Evolutionary conservation across 1,140 invertebrate species (phyloP), one percentile per base, ranked within the genome.

Genomic region (Pseudomyrmex sp.): DNA sequence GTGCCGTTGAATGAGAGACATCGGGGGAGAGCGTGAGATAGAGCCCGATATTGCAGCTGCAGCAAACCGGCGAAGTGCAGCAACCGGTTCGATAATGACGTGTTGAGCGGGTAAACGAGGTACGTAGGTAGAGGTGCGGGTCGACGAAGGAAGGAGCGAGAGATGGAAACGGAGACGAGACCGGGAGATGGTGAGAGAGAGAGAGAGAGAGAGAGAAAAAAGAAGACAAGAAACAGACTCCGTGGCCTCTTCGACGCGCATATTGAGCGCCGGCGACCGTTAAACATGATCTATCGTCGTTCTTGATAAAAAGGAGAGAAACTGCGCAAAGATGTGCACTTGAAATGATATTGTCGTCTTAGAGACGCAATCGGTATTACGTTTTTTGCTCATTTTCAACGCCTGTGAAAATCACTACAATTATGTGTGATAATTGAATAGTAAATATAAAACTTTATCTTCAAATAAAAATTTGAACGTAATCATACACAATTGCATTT

Each of bases 81-180:
- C 89, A 91, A 91, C 91, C 90, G 88, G 90, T 92, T 88, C 84
- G 90, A 89, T 91, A 91, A 92, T 92, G 88, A 91, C 87, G 85
- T 48, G 83, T 88, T 79, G 82, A 90, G 79, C 82, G 62, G 82
- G 75, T 86, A 88, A 89, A 89, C 87, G 84, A 89, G 83, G 75
- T 83, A 86, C 54, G 68, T 85, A 52, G 35, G 62, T 26, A 65
- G 77, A 63, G 26, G 46, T 12, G 20, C 15, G 80, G 4, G 26
- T 35, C 35, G 35, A 35, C 65, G 50, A 26, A 48, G 12, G 18
- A 18, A 18, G 50, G 18, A 23, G 15, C 44, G 58, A 13, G 68
- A 26, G 58, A 10, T 35, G 20, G 15, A 18, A 63, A 80, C 44
- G 48, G 59, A 26, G 77, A 85, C 61, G 58, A 18, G 56, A 84